Evolutionary conservation across 1,140 invertebrate species (phyloP).

Genomic region (Drosophila pachea): DNA sequence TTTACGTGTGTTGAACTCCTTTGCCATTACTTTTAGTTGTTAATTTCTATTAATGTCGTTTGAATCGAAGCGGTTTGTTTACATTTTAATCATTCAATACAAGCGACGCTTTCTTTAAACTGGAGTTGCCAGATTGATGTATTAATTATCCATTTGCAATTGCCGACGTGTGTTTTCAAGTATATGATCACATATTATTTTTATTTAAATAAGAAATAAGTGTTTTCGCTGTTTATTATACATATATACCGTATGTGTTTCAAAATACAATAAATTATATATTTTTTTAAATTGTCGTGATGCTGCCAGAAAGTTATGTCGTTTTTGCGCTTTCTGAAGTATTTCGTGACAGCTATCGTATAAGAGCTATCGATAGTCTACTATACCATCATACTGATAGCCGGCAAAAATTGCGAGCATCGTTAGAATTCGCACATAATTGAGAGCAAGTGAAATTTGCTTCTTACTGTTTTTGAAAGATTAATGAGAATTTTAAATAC

Average conservation of each 20-base stretch:
- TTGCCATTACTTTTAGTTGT: constrained; percentile 16
- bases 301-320: constrained; percentile 25
- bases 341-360: constrained; percentile 11
- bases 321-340: not conserved
- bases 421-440: constrained; percentile 11
- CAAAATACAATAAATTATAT: too few relatives aligned
- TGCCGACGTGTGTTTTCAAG: too few relatives aligned
- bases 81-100: constrained; percentile 1
- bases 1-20: constrained; percentile 15
- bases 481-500: constrained; percentile 54
- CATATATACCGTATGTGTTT: too few relatives aligned
- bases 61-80: constrained; percentile 38
- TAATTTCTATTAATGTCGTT: constrained; percentile 20
- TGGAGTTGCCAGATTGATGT: constrained; percentile 24
- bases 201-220: too few relatives aligned
- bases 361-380: constrained; percentile 8
- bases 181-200: too few relatives aligned
- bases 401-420: constrained; percentile 59
- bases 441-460: not conserved
- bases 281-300: not conserved
- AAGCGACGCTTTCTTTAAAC: constrained; percentile 17
- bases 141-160: not conserved
- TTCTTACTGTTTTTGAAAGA: not conserved
- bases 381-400: constrained; percentile 14
- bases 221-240: too few relatives aligned